Evolutionary conservation across 2,888 invertebrate genomes (phyloP).

Genomic region (Chirona hameri): DNA sequence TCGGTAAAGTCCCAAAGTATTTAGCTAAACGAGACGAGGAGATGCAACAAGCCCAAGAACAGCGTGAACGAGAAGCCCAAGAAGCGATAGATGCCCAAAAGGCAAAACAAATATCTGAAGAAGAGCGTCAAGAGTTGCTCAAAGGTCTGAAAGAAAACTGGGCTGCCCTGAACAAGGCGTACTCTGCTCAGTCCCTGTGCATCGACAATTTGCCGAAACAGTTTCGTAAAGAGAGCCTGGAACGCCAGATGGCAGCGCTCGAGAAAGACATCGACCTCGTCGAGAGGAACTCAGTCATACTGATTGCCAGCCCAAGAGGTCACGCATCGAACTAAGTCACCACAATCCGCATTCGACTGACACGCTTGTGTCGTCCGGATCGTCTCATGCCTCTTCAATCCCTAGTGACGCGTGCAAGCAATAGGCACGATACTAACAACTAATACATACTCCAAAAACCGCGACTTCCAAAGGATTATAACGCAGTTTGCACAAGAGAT

Average conservation of each 20-base stretch:
- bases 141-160: slow-evolving; percentile 4
- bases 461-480: too few relatives aligned
- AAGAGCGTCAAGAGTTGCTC: background rate
- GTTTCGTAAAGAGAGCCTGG: slow-evolving; percentile 1
- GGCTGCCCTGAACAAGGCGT: slow-evolving; percentile 23
- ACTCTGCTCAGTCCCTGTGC: background rate
- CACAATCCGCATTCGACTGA: background rate
- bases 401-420: too few relatives aligned
- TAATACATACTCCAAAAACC: too few relatives aligned
- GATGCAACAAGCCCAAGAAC: background rate
- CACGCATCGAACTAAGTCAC: background rate
- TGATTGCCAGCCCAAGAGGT: slow-evolving; percentile 4
- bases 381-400: too few relatives aligned
- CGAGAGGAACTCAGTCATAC: background rate
- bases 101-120: background rate
- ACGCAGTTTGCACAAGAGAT: too few relatives aligned
- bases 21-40: background rate
- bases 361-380: too few relatives aligned
- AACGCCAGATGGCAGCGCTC: background rate
- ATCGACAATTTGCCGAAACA: background rate
- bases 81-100: background rate
- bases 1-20: background rate
- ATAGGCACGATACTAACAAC: too few relatives aligned
- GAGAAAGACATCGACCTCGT: slow-evolving; percentile 13
- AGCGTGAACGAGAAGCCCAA: background rate